A percentile compares a stretch with the other conserved stretches of the same genome.
These are phyloP conservation scores for Drosophila sechellia DNA, from an alignment of 1,140 invertebrate genomes.

Conservation along the genomic window DNA sequence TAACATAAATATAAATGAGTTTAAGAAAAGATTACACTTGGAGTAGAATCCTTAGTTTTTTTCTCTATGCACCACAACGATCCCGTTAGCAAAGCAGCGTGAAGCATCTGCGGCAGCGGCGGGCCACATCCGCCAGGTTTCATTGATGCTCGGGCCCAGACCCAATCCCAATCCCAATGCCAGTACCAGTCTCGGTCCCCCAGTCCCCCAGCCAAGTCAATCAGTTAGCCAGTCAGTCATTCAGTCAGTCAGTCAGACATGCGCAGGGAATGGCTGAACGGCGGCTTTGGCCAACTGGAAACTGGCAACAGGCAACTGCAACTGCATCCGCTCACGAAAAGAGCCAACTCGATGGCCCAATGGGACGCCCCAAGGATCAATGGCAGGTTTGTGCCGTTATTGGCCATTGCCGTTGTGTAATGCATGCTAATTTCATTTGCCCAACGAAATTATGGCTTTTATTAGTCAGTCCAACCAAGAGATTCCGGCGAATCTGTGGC, in stretches of 20 bases:
- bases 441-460: conserved; percentile 74
- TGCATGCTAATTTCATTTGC: conserved; percentile 80
- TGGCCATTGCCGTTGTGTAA: conserved; percentile 71
- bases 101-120: conserved; percentile 43
- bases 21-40: too few relatives aligned
- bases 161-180: conserved; percentile 30
- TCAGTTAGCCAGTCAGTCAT: conserved; percentile 71
- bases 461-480: conserved; percentile 40
- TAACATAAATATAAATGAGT: too few relatives aligned
- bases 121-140: conserved; percentile 52
- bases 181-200: conserved; percentile 9
- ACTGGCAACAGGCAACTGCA: conserved; percentile 58
- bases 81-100: conserved; percentile 72
- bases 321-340: conserved; percentile 44
- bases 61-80: conserved; percentile 13
- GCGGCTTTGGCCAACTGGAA: conserved; percentile 21
- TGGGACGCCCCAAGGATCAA: conserved; percentile 80
- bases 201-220: conserved; percentile 67
- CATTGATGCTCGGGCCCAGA: conserved; percentile 60
- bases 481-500: conserved; percentile 26
- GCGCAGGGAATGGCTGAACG: conserved; percentile 64
- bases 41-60: not conserved
- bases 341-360: conserved; percentile 30
- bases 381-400: conserved; percentile 80
- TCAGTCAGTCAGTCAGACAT: conserved; percentile 57